These are phyloP conservation scores for Mesoligia furuncula DNA, from an alignment of 2,888 invertebrate species.

Conservation along the genomic window DNA sequence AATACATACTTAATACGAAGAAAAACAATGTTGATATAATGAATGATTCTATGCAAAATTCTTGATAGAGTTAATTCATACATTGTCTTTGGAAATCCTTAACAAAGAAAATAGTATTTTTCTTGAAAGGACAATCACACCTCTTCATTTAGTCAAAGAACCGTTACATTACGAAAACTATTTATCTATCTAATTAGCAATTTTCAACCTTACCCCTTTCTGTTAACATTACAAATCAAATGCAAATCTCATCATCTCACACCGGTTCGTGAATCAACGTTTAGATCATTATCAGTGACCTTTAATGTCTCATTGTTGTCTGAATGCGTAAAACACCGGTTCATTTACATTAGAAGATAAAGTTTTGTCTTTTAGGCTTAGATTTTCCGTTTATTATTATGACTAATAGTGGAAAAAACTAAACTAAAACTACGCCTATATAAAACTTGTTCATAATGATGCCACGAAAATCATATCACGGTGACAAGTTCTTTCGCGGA, in stretches of 20 bases:
- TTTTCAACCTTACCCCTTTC: constrained; percentile 1
- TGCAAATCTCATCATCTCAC: neutral
- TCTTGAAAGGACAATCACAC: constrained; percentile 28
- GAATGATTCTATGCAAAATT: constrained; percentile 15
- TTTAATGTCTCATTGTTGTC: constrained; percentile 50
- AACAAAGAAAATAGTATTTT: neutral
- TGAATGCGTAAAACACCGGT: constrained; percentile 13
- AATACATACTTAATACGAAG: neutral
- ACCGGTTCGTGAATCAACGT: constrained; percentile 40
- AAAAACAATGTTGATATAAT: constrained; percentile 22
- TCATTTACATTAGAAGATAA: constrained; percentile 30
- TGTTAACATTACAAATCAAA: constrained; percentile 20
- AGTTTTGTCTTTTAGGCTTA: neutral
- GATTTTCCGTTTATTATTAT: constrained; percentile 8
- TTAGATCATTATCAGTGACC: constrained; percentile 32
- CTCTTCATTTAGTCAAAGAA: neutral
- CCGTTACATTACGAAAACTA: constrained; percentile 3
- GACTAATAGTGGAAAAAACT: neutral
- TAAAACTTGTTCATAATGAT: no score
- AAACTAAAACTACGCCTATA: no score
- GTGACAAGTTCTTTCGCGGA: neutral
- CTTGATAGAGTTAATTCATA: constrained; percentile 18
- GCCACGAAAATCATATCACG: neutral
- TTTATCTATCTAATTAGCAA: neutral
- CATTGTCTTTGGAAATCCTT: constrained; percentile 12